These are phyloP conservation scores for Temnothorax ravouxi DNA, from an alignment of 2,888 invertebrate genomes.

Conservation along the genomic window DNA sequence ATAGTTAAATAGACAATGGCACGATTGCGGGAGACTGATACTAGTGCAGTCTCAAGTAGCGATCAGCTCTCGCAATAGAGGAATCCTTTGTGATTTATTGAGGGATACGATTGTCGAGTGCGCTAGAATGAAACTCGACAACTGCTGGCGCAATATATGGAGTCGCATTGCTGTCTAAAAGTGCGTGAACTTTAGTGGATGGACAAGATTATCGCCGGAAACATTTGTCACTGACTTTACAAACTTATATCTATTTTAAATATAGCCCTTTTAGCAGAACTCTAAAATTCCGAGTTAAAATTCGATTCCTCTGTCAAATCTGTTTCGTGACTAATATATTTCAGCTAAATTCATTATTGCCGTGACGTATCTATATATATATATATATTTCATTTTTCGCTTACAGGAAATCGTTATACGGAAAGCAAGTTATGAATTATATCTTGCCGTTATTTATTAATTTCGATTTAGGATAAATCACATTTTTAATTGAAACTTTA, in stretches of 20 bases:
- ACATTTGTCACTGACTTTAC: constrained; percentile 2
- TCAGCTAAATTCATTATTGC: background rate
- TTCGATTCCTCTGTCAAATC: background rate
- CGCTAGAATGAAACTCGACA: constrained; percentile 32
- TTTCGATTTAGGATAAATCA: background rate
- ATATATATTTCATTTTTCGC: background rate
- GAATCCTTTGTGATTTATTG: constrained; percentile 49
- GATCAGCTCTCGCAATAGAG: constrained; percentile 22
- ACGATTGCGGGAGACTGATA: constrained; percentile 17
- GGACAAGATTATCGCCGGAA: constrained; percentile 12
- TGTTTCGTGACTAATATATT: background rate
- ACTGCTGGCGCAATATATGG: background rate
- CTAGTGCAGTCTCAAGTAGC: constrained; percentile 16
- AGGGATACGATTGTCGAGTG: constrained; percentile 18
- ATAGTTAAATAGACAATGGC: constrained; percentile 31
- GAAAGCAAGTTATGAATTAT: background rate
- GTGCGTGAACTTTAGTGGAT: background rate
- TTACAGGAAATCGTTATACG: background rate
- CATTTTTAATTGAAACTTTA: background rate
- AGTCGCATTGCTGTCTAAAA: background rate
- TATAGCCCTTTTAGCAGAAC: background rate
- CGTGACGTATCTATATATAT: background rate
- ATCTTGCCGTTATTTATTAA: too few species aligned
- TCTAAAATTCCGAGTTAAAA: background rate
- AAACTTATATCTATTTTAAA: background rate